Evolutionary conservation across 2,888 invertebrate genomes (phyloP).

Genomic region (Lasius platythorax): DNA sequence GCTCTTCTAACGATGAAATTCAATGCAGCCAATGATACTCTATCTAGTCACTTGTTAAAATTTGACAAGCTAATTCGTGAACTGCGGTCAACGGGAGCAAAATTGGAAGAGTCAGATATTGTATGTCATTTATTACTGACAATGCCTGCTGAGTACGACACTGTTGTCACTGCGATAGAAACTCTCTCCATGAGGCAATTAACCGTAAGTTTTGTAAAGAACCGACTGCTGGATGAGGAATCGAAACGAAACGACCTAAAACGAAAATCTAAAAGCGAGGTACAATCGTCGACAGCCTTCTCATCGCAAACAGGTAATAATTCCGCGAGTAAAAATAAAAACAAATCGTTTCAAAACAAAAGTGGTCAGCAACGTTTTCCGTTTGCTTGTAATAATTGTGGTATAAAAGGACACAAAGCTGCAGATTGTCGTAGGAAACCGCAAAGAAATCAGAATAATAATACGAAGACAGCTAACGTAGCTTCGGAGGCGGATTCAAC

Average conservation of each 20-base stretch:
- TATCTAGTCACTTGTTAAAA: neutral
- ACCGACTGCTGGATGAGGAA: neutral
- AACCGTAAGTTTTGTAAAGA: neutral
- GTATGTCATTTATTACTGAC: neutral
- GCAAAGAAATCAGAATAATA: neutral
- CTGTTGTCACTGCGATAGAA: neutral
- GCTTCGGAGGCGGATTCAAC: neutral
- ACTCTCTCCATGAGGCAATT: neutral
- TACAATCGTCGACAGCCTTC: neutral
- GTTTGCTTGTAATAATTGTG: neutral
- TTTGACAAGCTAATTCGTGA: conserved; percentile 7
- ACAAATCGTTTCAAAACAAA: neutral
- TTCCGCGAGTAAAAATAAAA: neutral
- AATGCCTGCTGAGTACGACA: neutral
- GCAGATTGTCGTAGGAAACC: neutral
- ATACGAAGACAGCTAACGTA: neutral
- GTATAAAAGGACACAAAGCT: conserved; percentile 8
- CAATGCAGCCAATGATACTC: neutral
- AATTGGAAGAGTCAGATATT: neutral
- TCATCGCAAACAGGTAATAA: neutral
- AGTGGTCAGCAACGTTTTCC: neutral
- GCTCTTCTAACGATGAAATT: neutral
- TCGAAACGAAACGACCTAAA: neutral
- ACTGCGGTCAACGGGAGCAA: neutral
- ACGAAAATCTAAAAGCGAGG: neutral